phyloP scores from a whole-genome alignment of 1,140 invertebrate species.

The Euborellia annulipes region DNA sequence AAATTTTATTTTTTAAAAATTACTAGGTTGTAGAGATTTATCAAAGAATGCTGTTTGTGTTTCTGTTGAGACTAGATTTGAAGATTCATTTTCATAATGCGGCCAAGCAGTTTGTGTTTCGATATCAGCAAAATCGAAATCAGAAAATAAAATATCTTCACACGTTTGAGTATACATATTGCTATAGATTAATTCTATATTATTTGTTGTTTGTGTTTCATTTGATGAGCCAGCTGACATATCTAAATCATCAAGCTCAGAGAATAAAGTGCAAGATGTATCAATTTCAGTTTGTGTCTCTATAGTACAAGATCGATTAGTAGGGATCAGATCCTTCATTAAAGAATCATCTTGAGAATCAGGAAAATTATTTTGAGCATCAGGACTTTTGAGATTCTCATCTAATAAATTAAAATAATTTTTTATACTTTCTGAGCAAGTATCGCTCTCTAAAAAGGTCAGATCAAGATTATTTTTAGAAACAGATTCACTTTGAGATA shows the following conservation, averaged over 20 bases:
- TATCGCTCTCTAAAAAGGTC: conserved; percentile 21
- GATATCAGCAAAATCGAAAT: conserved; percentile 36
- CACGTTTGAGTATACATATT: conserved; percentile 45
- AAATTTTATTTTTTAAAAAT: conserved; percentile 5
- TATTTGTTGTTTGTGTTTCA: conserved; percentile 33
- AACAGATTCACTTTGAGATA: too few species aligned
- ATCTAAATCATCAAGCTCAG: conserved; percentile 23
- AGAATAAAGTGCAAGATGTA: conserved; percentile 22
- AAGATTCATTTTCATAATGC: conserved; percentile 22
- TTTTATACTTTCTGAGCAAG: too few species aligned
- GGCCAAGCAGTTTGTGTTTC: conserved; percentile 42
- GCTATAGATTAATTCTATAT: conserved; percentile 31
- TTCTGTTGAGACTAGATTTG: conserved; percentile 25
- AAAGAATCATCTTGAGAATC: too few species aligned
- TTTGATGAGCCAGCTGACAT: conserved; percentile 27
- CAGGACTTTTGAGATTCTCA: too few species aligned
- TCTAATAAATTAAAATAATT: too few species aligned
- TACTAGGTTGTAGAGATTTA: conserved; percentile 10
- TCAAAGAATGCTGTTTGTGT: conserved; percentile 26
- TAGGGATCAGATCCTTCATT: too few species aligned
- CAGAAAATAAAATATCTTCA: conserved; percentile 33
- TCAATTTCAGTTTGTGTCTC: conserved; percentile 39
- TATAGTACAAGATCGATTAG: conserved; percentile 30
- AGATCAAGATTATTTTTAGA: conserved; percentile 9
- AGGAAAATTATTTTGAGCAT: too few species aligned